Percentiles rank a stretch among this genome's conserved stretches.
Conservation (phyloP, 2,888 invertebrate species). For the Drosophila siamana region DNA sequence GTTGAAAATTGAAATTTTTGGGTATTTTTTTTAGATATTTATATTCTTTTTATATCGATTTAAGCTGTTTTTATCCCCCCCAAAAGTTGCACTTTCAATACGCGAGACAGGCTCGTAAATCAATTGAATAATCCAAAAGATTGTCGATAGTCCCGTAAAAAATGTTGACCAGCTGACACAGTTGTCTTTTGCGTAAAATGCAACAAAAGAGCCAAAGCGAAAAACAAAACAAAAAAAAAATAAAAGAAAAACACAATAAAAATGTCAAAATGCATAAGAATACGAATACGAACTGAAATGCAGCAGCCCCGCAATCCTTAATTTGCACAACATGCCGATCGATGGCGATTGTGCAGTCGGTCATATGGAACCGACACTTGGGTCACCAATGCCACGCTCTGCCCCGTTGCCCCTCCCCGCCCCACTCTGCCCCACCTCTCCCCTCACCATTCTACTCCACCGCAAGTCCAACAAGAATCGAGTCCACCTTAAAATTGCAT, state of each 20-base stretch:
- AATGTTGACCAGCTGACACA: constrained; percentile 60
- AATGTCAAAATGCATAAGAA: constrained; percentile 48
- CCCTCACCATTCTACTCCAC: not conserved
- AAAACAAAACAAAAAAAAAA: constrained; percentile 42
- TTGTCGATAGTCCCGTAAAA: constrained; percentile 67
- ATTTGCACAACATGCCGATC: constrained; percentile 60
- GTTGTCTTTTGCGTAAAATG: constrained; percentile 26
- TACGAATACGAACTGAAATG: constrained; percentile 26
- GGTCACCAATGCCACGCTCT: constrained; percentile 27
- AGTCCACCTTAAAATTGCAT: constrained; percentile 29
- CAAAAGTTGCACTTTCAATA: constrained; percentile 30
- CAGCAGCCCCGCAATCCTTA: constrained; percentile 50
- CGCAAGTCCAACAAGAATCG: constrained; percentile 1
- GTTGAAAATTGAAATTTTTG: no score
- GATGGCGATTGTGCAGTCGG: constrained; percentile 63
- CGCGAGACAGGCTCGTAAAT: constrained; percentile 36
- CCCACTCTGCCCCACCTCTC: not conserved
- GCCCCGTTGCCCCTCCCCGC: not conserved
- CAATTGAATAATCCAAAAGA: constrained; percentile 46
- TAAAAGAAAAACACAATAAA: constrained; percentile 41
- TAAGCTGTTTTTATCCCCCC: not conserved
- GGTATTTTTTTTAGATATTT: no score
- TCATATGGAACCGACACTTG: constrained; percentile 54
- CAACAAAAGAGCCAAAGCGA: constrained; percentile 6
- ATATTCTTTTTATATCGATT: not conserved